phyloP scores from a whole-genome alignment of 1,140 invertebrate species.

The Orchestia grillus region DNA sequence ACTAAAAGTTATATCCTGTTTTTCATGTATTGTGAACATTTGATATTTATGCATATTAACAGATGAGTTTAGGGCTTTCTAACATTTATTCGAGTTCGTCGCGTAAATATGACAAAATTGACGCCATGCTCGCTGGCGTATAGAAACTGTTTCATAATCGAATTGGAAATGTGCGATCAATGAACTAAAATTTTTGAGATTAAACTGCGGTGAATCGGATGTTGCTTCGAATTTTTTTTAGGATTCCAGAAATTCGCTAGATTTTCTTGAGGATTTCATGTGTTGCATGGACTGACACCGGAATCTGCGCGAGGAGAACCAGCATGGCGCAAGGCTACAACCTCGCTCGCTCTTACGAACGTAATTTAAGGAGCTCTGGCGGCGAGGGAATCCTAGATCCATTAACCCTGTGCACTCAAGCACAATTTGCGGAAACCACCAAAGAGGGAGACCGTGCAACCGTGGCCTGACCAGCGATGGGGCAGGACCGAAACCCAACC shows the following conservation, averaged over 20 bases:
- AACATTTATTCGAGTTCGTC: not conserved
- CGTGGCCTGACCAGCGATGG: slow-evolving; percentile 37
- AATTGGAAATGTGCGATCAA: not conserved
- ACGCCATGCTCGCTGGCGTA: not conserved
- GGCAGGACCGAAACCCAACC: not conserved
- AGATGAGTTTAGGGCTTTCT: not conserved
- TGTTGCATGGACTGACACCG: not conserved
- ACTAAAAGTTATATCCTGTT: not conserved
- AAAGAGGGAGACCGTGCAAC: slow-evolving; percentile 21
- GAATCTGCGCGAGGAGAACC: not conserved
- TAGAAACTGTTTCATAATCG: not conserved
- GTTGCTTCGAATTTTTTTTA: not conserved
- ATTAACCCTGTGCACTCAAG: slow-evolving; percentile 27
- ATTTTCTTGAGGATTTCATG: not conserved
- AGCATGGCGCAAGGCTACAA: not conserved
- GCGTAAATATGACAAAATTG: not conserved
- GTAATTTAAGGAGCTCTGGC: not conserved
- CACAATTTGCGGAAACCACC: slow-evolving; percentile 39
- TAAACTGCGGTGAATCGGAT: not conserved
- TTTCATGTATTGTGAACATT: not conserved
- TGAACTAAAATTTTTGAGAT: not conserved
- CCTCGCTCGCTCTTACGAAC: not conserved
- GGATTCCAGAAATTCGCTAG: not conserved
- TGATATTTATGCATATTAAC: not conserved
- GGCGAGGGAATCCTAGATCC: slow-evolving; percentile 21